Evolutionary conservation across 2,113 vertebrate genomes (phyloP), one percentile per base, ranked within the genome.

Genomic region (Aramus guarauna): DNA sequence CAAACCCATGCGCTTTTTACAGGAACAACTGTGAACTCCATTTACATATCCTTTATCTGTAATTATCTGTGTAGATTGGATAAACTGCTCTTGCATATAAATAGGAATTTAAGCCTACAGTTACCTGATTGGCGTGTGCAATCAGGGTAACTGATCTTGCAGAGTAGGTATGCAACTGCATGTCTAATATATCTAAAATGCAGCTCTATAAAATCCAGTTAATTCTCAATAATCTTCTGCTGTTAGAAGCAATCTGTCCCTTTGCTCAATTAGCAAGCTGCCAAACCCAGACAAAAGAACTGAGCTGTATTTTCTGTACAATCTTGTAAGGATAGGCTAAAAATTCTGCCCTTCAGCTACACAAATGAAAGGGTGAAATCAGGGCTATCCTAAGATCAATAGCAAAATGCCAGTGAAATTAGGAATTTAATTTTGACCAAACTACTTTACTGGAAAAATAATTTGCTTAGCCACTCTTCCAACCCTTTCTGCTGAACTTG

Each of bases 31-130:
- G 11, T 77, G 63, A 86, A 66, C 4, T 63, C 36, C 0, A 0
- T 75, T 91, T 91, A 89, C 34, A 23, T 93, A 60, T 58, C 15
- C 67, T 89, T 80, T 91, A 52, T 56, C 45, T 91, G 13, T 41
- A 81, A 93, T 95, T 92, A 76, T 59, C 39, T 68, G 21, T 75
- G 39, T 72, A 88, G 50, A 91, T 47, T 64, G 27, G 15, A 55
- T 67, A 88, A 92, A 78, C n/a, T 81, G 8, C 13, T 84, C 39
- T 94, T 93, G 69, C 74, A 90, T 88, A 87, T 68, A 88, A 93
- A 80, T 77, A 68, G 27, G 5, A 13, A 52, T 63, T 84, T 94
- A 77, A 94, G 21, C 34, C 18, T 78, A 47, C 43, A 75, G 27
- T 64, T 82, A 64, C 53, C 36, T 72, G 68, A 91, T 36, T 92